A percentile compares a stretch with the other conserved stretches of the same genome.
Evolutionary conservation across 2,113 vertebrate species (phyloP).

Genomic region (Symphodus melops): DNA sequence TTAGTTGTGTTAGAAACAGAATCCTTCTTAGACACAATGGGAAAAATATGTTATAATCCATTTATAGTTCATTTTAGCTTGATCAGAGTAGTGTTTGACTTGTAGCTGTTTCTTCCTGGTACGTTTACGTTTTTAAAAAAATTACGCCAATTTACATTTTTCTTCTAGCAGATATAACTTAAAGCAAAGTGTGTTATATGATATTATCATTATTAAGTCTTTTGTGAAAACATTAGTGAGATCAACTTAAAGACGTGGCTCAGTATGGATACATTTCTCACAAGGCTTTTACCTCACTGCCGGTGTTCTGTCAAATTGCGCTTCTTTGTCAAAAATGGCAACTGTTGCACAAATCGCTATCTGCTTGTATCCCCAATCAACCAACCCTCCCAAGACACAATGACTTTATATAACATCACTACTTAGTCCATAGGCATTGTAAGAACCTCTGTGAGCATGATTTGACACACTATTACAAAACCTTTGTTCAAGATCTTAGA

Average conservation of each 20-base stretch:
- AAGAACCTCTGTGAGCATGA: too few relatives aligned
- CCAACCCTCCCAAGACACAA: too few relatives aligned
- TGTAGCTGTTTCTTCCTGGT: not conserved
- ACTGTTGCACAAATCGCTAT: too few relatives aligned
- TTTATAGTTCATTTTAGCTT: not conserved
- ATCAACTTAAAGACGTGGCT: slow-evolving; percentile 7
- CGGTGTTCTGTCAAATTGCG: not conserved
- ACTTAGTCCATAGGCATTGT: too few relatives aligned
- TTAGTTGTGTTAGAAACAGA: slow-evolving; percentile 1
- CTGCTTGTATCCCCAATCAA: too few relatives aligned
- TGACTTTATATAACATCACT: too few relatives aligned
- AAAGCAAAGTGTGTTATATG: not conserved
- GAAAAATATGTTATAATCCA: not conserved
- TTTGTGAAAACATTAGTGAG: not conserved
- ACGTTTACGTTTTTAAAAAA: not conserved
- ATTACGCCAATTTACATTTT: not conserved
- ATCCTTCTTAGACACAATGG: not conserved
- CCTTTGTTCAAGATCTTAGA: too few relatives aligned
- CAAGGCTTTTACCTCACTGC: slow-evolving; percentile 7
- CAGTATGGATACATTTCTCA: slow-evolving; percentile 20
- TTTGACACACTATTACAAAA: too few relatives aligned
- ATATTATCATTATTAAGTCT: too few relatives aligned
- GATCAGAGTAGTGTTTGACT: slow-evolving; percentile 5
- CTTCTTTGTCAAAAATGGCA: too few relatives aligned
- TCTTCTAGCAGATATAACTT: not conserved